A percentile compares a stretch with the other conserved stretches of the same genome.
Conservation (phyloP, 2,113 vertebrate genomes). For the Physeter macrocephalus region DNA sequence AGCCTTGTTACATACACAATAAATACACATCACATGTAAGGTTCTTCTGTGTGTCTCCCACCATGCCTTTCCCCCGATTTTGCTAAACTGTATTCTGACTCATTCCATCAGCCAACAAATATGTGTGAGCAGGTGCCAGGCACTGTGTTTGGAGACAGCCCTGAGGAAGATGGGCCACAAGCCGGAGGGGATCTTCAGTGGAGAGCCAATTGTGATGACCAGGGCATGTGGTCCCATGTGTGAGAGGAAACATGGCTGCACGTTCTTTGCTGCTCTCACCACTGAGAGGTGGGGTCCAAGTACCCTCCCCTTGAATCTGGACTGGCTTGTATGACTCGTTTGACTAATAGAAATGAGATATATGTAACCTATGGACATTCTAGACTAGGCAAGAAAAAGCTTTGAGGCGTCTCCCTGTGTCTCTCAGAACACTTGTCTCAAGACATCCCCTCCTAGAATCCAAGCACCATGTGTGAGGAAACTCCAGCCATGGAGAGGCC, state of each 20-base stretch:
- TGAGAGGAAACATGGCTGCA: background rate
- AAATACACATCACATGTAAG: fast-evolving
- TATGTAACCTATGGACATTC: fast-evolving
- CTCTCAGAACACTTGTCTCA: background rate
- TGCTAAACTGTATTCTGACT: background rate
- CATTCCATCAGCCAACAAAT: background rate
- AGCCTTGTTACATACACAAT: background rate
- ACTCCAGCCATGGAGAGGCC: background rate
- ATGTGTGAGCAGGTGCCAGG: fast-evolving
- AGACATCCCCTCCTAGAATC: background rate
- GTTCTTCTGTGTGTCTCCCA: background rate
- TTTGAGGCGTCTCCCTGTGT: background rate
- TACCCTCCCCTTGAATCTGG: too few relatives aligned
- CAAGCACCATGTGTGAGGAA: background rate
- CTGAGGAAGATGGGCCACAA: background rate
- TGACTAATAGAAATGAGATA: background rate
- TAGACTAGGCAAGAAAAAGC: background rate
- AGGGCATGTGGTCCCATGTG: background rate
- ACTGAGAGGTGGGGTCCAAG: background rate
- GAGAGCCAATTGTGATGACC: too few relatives aligned
- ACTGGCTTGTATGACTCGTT: background rate
- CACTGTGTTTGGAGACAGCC: background rate
- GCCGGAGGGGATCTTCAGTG: background rate
- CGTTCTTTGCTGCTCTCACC: background rate
- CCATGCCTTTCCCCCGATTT: fast-evolving